Evolutionary conservation across 1,140 invertebrate genomes (phyloP).

Genomic region (Ylistrum balloti): DNA sequence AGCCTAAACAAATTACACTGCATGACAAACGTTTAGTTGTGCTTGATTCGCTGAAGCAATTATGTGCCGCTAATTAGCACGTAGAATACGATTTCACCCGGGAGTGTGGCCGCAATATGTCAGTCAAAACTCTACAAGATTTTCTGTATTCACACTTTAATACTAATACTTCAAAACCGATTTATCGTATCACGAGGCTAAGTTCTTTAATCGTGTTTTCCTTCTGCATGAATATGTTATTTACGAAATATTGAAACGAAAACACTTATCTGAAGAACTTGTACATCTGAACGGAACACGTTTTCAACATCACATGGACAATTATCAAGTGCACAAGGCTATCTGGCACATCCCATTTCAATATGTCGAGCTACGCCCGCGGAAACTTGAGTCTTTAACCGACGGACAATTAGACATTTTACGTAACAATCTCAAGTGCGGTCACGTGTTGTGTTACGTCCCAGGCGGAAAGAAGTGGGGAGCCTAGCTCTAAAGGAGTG

Average conservation of each 20-base stretch:
- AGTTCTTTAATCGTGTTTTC: no score
- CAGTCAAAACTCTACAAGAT: not conserved
- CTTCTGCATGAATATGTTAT: no score
- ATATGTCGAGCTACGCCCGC: not conserved
- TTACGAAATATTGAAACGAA: not conserved
- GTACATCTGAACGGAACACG: not conserved
- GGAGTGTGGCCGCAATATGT: not conserved
- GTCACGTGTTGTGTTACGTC: not conserved
- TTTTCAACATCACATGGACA: not conserved
- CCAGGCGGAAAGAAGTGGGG: not conserved
- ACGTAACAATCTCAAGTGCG: not conserved
- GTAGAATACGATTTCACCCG: constrained; percentile 22
- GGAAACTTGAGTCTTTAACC: constrained; percentile 26
- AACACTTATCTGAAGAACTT: not conserved
- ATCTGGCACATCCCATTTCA: not conserved
- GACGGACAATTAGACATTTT: not conserved
- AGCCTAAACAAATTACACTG: constrained; percentile 8
- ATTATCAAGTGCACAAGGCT: not conserved
- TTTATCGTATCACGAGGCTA: not conserved
- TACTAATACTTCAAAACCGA: not conserved
- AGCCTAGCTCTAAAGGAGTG: not conserved
- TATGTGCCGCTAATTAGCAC: constrained; percentile 7
- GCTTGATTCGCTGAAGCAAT: constrained; percentile 21
- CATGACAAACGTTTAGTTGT: not conserved
- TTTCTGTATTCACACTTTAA: not conserved